Conservation (phyloP, 30 jellyfish, hydroid and myxozoan species). For the Haliclystus octoradiatus region DNA sequence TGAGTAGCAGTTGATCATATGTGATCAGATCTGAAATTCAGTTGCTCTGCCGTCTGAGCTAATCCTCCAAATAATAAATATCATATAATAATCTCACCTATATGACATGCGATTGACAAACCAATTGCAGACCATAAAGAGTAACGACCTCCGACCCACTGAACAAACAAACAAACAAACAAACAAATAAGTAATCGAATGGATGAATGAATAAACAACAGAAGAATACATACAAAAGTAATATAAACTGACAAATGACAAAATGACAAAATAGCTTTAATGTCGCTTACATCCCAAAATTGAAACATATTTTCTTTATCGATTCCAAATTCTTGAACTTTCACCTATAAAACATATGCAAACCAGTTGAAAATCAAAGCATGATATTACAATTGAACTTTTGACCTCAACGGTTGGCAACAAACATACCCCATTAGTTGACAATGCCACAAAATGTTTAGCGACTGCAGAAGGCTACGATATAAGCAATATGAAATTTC, state of each 20-base stretch:
- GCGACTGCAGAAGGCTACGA: constrained; percentile 80
- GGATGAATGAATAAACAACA: not conserved
- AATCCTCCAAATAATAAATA: too few relatives aligned
- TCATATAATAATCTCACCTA: too few relatives aligned
- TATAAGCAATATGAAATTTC: not conserved
- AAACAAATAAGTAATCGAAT: not conserved
- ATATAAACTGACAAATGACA: not conserved
- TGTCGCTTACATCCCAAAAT: constrained; percentile 88
- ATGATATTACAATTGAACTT: not conserved
- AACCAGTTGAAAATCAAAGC: not conserved
- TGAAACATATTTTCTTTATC: constrained; percentile 90
- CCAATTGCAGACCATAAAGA: constrained; percentile 99
- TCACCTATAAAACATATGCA: constrained; percentile 21
- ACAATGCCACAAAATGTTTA: constrained; percentile 91
- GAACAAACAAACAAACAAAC: not conserved
- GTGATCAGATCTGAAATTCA: too few relatives aligned
- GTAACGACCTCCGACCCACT: constrained; percentile 99
- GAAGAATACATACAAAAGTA: not conserved
- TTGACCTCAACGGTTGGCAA: too few relatives aligned
- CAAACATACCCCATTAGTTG: constrained; percentile 70
- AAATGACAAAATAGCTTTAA: not conserved
- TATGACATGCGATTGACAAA: constrained; percentile 62
- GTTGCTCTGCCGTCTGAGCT: too few relatives aligned
- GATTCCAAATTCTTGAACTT: constrained; percentile 95
- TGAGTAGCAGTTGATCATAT: too few relatives aligned